Evolutionary conservation across 2,888 invertebrate genomes (phyloP).

Genomic region (Cantharis lateralis): DNA sequence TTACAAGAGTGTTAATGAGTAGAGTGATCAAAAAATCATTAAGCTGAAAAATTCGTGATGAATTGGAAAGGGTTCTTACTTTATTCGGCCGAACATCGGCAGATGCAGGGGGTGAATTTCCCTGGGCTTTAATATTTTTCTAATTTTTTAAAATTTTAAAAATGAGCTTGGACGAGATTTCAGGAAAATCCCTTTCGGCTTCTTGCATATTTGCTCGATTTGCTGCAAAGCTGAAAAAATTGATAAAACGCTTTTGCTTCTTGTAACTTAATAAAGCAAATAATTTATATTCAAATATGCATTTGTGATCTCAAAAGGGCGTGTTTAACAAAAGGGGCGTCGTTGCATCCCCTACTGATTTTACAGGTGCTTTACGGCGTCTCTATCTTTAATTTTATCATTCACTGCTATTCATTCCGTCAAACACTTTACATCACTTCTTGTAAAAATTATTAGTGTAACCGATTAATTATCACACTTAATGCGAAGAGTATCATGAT

Average conservation of each 20-base stretch:
- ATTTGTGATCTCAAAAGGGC: conserved; percentile 45
- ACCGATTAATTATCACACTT: neutral
- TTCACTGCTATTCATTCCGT: conserved; percentile 7
- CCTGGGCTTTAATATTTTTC: neutral
- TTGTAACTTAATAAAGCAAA: conserved; percentile 31
- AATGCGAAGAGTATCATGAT: neutral
- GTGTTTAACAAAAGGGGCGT: conserved; percentile 48
- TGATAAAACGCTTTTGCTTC: conserved; percentile 6
- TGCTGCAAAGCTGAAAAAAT: neutral
- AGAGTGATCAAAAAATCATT: too few relatives aligned
- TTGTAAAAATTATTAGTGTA: neutral
- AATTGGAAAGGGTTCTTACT: too few relatives aligned
- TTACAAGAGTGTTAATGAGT: neutral
- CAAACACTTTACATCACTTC: neutral
- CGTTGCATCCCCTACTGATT: conserved; percentile 39
- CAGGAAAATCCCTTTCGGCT: neutral
- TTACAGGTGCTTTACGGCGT: conserved; percentile 4
- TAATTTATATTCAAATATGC: conserved; percentile 35
- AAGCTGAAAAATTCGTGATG: neutral
- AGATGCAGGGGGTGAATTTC: neutral
- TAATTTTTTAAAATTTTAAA: neutral
- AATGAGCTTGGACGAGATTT: neutral
- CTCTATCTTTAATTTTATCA: conserved; percentile 5
- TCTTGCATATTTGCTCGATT: neutral
- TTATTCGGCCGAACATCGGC: too few relatives aligned